phyloP scores from a whole-genome alignment of 2,113 vertebrate species.

The Dendrocopos noguchii region DNA sequence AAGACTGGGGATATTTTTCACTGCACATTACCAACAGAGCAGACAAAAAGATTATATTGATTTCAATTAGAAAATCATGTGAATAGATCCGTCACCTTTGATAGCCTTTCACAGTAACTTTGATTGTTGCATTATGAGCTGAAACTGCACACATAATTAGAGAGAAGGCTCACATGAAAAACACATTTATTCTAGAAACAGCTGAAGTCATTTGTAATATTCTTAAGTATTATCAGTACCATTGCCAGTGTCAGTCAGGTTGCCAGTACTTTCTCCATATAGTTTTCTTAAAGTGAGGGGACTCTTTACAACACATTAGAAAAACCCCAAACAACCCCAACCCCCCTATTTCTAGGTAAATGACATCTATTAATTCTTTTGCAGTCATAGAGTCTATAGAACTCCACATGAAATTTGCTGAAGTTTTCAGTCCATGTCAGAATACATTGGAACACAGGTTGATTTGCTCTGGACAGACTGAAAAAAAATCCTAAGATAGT shows the following conservation, averaged over 20 bases:
- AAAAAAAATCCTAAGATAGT: neutral
- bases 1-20: neutral
- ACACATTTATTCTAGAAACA: slow-evolving; percentile 18
- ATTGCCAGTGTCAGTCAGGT: neutral
- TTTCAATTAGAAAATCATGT: slow-evolving; percentile 52
- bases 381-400: neutral
- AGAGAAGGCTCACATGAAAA: neutral
- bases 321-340: neutral
- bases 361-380: neutral
- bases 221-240: neutral
- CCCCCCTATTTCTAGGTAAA: neutral
- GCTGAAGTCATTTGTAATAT: neutral
- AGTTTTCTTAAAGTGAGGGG: neutral
- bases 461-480: neutral
- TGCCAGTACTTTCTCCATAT: neutral
- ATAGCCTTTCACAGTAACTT: slow-evolving; percentile 9
- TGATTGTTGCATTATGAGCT: slow-evolving; percentile 39
- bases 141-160: slow-evolving; percentile 18
- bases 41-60: neutral
- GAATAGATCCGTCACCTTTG: neutral
- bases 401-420: neutral
- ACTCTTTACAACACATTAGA: neutral
- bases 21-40: neutral
- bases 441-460: neutral
- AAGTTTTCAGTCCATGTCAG: neutral